Base-by-base conservation (phyloP, 2,888 invertebrate genomes). In the Lasioglossum villosulum region DNA sequence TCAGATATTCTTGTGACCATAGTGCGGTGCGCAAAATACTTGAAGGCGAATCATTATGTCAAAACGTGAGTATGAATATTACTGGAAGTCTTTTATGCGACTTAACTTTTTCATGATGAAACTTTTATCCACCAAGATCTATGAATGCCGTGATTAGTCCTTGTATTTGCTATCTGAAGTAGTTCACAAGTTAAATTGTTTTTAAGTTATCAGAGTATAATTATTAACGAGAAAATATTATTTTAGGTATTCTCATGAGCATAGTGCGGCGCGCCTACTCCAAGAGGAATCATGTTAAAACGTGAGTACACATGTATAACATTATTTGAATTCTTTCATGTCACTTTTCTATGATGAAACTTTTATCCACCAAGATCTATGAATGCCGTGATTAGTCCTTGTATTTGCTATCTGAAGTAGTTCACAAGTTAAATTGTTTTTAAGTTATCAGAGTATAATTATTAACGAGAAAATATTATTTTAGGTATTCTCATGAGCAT, bases 291-390 rank as follows among this genome's bases (percentile, higher is more conserved):
- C 8, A 52, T 8, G 27, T 27, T 59, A 59, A 59, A 59, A 59
- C 10, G 59, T 59, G 59, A 59, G 59, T 59, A n/a, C n/a, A n/a
- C n/a, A n/a, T n/a, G n/a, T n/a, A n/a, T n/a, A n/a, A n/a, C n/a
- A n/a, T n/a, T n/a, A n/a, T n/a, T n/a, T n/a, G n/a, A n/a, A n/a
- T n/a, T n/a, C n/a, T n/a, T 59, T 59, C 14, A n/a, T 27, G 10
- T 4, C 14, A 23, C 23, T 52, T 52, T 23, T n/a, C 1, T 4
- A 75, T 86, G 86, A 87, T 87, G 85, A 86, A 30, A 75, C 6
- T 71, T 71, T 30, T 30, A 48, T 90, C 92, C 94, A 95, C 95
- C 95, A 95, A 96, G 95, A 96, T 96, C 95, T 94, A 95, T 93
- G 95, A 96, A 91, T 68, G 87, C 87, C 71, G 12, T 88, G 88